These are phyloP conservation scores for Linepithema humile DNA, from an alignment of 1,140 invertebrate species.

Conservation along the genomic window DNA sequence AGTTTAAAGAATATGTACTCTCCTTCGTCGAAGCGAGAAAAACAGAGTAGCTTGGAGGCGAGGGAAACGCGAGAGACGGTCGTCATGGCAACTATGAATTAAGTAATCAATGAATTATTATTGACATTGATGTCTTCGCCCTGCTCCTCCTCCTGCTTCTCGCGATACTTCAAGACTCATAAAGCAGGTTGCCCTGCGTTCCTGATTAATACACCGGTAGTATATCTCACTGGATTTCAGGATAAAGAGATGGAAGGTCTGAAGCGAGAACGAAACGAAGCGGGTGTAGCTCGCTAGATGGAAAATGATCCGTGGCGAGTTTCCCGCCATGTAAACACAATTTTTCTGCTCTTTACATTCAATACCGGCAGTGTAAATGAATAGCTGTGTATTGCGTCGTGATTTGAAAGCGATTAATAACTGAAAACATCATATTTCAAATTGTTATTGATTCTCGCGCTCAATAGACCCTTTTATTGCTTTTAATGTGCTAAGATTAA, in stretches of 20 bases:
- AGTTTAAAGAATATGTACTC: slow-evolving; percentile 74
- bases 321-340: slow-evolving; percentile 41
- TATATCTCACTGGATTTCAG: slow-evolving; percentile 76
- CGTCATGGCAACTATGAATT: slow-evolving; percentile 83
- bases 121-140: slow-evolving; percentile 84
- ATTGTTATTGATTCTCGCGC: slow-evolving; percentile 11
- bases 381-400: neutral
- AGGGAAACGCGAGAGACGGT: slow-evolving; percentile 78
- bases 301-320: slow-evolving; percentile 40
- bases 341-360: slow-evolving; percentile 57
- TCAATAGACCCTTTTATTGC: neutral
- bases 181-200: slow-evolving; percentile 73
- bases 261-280: slow-evolving; percentile 36
- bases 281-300: slow-evolving; percentile 22
- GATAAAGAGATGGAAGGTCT: slow-evolving; percentile 52
- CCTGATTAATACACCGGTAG: slow-evolving; percentile 81
- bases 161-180: slow-evolving; percentile 81
- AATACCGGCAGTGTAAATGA: slow-evolving; percentile 37
- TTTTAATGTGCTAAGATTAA: neutral
- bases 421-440: neutral
- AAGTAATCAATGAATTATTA: slow-evolving; percentile 85
- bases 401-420: slow-evolving; percentile 21
- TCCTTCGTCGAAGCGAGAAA: slow-evolving; percentile 78
- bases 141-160: slow-evolving; percentile 65
- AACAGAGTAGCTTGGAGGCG: slow-evolving; percentile 77